phyloP scores from a whole-genome alignment of 92 coral and sea anemone genomes.

The Parazoanthus swiftii region DNA sequence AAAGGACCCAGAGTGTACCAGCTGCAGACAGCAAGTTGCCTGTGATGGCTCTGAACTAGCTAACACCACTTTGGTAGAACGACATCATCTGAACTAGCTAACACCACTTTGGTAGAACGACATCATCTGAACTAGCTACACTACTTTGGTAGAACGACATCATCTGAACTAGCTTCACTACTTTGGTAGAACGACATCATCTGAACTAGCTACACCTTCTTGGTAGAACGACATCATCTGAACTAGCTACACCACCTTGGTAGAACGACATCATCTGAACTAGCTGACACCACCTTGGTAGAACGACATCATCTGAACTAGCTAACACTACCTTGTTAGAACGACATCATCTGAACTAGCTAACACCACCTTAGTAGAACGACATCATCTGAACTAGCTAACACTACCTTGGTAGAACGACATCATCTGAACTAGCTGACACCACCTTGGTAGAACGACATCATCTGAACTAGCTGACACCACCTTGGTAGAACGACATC shows the following conservation, averaged over 20 bases:
- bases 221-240: no score
- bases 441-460: not conserved
- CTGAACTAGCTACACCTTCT: no score
- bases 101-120: not conserved
- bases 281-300: no score
- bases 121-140: no score
- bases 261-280: no score
- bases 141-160: not conserved
- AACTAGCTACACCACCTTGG: no score
- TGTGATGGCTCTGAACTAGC: constrained; percentile 39
- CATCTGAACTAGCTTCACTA: no score
- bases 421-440: not conserved
- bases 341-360: not conserved
- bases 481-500: not conserved
- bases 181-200: no score
- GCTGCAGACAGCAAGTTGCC: constrained; percentile 87
- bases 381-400: not conserved
- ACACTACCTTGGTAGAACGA: not conserved
- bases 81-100: no score
- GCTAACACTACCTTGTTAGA: not conserved
- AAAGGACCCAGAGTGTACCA: constrained; percentile 95
- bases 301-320: not conserved
- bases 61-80: not conserved
- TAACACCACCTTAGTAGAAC: not conserved
- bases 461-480: not conserved